Percentiles rank a stretch among this genome's conserved stretches.
Evolutionary conservation across 2,888 invertebrate species (phyloP).

Genomic region (Dasypogon diadema): DNA sequence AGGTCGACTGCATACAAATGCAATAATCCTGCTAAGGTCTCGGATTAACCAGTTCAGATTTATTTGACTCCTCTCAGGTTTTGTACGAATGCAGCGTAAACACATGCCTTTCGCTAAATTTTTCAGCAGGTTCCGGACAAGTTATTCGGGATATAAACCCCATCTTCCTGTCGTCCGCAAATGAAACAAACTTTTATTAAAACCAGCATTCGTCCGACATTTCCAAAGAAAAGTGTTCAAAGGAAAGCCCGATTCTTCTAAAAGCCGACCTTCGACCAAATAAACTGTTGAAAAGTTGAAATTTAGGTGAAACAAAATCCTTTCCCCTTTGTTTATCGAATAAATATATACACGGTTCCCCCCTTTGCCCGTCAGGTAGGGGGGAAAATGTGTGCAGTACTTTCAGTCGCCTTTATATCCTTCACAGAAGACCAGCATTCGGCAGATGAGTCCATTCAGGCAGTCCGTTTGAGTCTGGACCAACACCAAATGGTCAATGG

Average conservation of each 20-base stretch:
- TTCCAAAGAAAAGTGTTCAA: too few relatives aligned
- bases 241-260: too few relatives aligned
- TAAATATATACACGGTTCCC: slow-evolving; percentile 8
- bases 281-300: too few relatives aligned
- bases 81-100: background rate
- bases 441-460: slow-evolving; percentile 30
- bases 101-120: background rate
- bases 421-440: background rate
- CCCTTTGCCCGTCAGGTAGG: background rate
- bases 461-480: slow-evolving; percentile 31
- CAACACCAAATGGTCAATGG: slow-evolving; percentile 25
- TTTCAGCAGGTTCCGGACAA: background rate
- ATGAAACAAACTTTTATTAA: too few relatives aligned
- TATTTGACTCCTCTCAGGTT: background rate
- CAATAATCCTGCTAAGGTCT: slow-evolving; percentile 29
- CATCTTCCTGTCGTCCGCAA: too few relatives aligned
- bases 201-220: too few relatives aligned
- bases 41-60: slow-evolving; percentile 26
- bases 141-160: too few relatives aligned
- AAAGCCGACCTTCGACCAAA: too few relatives aligned
- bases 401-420: slow-evolving; percentile 4
- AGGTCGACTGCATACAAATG: slow-evolving; percentile 30
- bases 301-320: background rate
- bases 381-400: slow-evolving; percentile 20
- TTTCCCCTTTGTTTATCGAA: slow-evolving; percentile 29